Base-by-base conservation (phyloP, 2,888 invertebrate genomes). In the Patella pellucida region DNA sequence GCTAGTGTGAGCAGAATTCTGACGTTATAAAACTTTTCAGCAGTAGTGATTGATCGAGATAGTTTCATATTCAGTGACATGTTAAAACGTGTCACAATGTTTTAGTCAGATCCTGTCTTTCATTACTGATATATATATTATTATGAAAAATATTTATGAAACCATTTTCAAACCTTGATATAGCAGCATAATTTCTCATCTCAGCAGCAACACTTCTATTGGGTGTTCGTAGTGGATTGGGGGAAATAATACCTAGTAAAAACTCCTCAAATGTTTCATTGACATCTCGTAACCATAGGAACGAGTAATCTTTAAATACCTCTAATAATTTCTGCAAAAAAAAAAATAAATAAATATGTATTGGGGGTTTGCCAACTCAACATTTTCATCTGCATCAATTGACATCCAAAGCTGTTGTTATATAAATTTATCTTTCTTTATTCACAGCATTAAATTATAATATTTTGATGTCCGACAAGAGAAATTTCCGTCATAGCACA, bases 261-360 rank as follows among this genome's bases (percentile, higher is more conserved):
- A 91, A 91, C 62, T 89, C 85, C 19, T 87, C 83, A 82, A 91
- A 91, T 11, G 90, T 89, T 76, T 88, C 85, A 73, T 88, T 88
- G 14, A 91, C 89, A 82, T 91, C 89, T 81, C 87, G 87, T 52
- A 87, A 78, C 90, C 90, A 90, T 69, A 91, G 85, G 83, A 90
- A 90, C 5, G 87, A 82, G 78, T 88, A 90, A 75, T 89, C 88
- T 72, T 85, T 81, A 82, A 90, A 90, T 50, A 87, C 82, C 41
- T 86, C 85, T 27, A 86, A 78, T 51, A 88, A 81, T 82, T 86
- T 85, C 87, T 88, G 81, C n/a, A 75, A 76, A n/a, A 31, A 71
- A 69, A 27, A 72, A 19, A 71, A 78, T 27, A 71, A 4, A 52
- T 23, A 12, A 11, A 7, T 19, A 15, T 62, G 4, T 19, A 23